Evolutionary conservation across 2,113 vertebrate species (phyloP).

Genomic region (Poicephalus gulielmi): DNA sequence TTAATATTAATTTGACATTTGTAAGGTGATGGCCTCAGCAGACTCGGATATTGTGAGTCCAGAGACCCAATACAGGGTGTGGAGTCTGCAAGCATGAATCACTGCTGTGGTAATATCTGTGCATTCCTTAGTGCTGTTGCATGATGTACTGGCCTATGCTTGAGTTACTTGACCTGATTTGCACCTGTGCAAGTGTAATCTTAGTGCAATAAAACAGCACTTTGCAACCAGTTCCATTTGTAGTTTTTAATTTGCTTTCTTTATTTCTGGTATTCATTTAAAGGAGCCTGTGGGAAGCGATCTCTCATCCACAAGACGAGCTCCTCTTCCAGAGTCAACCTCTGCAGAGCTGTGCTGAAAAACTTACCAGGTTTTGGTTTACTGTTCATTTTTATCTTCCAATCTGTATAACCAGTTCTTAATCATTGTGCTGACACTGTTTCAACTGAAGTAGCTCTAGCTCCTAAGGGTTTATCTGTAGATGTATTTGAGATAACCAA

Average conservation of each 20-base stretch:
- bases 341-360: neutral
- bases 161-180: neutral
- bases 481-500: neutral
- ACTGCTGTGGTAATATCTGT: neutral
- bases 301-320: neutral
- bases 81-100: neutral
- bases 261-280: neutral
- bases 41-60: neutral
- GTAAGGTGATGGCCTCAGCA: neutral
- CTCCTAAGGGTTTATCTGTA: neutral
- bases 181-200: neutral
- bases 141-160: neutral
- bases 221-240: neutral
- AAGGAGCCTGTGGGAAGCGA: neutral
- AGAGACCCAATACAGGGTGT: neutral
- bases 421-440: neutral
- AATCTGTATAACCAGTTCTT: neutral
- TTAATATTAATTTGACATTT: conserved; percentile 50
- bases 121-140: neutral
- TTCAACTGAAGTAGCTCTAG: neutral
- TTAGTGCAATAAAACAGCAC: neutral
- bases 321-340: neutral
- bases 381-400: neutral
- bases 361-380: neutral
- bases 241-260: neutral